Evolutionary conservation across 1,140 invertebrate genomes (phyloP).

Genomic region (Anthonomus grandis): DNA sequence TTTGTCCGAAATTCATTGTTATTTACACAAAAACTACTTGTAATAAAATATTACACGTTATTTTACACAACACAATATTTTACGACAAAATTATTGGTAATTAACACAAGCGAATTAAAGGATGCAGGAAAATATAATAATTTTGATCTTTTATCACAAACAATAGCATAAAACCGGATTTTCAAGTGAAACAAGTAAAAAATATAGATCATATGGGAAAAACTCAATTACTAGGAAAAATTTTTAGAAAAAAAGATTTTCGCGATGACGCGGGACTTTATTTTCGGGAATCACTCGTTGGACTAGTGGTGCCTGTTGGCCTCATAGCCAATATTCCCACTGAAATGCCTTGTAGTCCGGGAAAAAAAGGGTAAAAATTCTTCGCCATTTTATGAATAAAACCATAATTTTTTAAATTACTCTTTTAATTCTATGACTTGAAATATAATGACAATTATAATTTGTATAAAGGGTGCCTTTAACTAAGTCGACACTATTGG

Average conservation of each 20-base stretch:
- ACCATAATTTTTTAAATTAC: too few species aligned
- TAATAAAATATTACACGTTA: not conserved
- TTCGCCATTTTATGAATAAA: not conserved
- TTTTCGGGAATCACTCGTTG: constrained; percentile 26
- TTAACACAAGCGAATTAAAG: not conserved
- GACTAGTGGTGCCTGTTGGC: constrained; percentile 11
- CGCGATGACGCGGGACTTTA: constrained; percentile 4
- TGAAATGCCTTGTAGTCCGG: not conserved
- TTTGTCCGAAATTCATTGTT: constrained; percentile 8
- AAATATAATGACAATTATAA: too few species aligned
- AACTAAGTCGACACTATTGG: too few species aligned
- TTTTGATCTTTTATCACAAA: too few species aligned
- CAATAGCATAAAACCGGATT: too few species aligned
- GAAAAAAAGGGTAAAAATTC: not conserved
- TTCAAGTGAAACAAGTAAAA: too few species aligned
- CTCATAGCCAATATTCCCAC: not conserved
- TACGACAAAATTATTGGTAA: not conserved
- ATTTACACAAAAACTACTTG: not conserved
- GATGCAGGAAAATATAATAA: not conserved
- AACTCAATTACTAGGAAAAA: not conserved
- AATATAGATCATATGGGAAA: not conserved
- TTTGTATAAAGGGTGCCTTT: too few species aligned
- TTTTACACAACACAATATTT: not conserved
- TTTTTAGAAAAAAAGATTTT: constrained; percentile 10
- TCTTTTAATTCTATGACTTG: not conserved